phyloP scores from a whole-genome alignment of 2,888 invertebrate species.

The Cotesia congregata region DNA sequence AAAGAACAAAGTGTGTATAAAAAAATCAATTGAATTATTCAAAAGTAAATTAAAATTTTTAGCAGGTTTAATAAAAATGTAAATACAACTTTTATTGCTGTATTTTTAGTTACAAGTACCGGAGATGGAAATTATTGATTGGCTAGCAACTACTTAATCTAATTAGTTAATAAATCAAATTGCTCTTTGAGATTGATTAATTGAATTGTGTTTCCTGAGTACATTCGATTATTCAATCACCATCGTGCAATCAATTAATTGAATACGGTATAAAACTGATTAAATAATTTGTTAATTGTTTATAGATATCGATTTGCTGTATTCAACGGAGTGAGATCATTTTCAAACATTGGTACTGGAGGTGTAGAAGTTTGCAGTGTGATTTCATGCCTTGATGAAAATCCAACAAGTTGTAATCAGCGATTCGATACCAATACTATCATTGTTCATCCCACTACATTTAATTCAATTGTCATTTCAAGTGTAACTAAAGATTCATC shows the following conservation, averaged over 20 bases:
- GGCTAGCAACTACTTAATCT: no score
- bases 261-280: conserved; percentile 39
- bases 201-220: no score
- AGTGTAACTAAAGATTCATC: conserved; percentile 43
- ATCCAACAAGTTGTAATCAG: conserved; percentile 44
- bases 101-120: no score
- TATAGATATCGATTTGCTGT: conserved; percentile 57
- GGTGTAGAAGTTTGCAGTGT: conserved; percentile 53
- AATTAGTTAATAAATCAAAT: no score
- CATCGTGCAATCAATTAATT: conserved; percentile 37
- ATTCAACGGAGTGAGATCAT: conserved; percentile 53
- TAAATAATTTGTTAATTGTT: conserved; percentile 26
- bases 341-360: conserved; percentile 38
- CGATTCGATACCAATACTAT: conserved; percentile 48
- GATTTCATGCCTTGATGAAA: conserved; percentile 51
- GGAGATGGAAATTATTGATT: no score
- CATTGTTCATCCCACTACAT: conserved; percentile 50
- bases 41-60: no score
- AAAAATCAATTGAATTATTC: no score
- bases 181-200: no score
- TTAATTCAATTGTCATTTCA: conserved; percentile 52
- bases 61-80: no score
- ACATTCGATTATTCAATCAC: neutral
- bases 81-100: no score
- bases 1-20: no score